Conservation (phyloP, 1,140 invertebrate species). For the Aphelenchoides fujianensis region DNA sequence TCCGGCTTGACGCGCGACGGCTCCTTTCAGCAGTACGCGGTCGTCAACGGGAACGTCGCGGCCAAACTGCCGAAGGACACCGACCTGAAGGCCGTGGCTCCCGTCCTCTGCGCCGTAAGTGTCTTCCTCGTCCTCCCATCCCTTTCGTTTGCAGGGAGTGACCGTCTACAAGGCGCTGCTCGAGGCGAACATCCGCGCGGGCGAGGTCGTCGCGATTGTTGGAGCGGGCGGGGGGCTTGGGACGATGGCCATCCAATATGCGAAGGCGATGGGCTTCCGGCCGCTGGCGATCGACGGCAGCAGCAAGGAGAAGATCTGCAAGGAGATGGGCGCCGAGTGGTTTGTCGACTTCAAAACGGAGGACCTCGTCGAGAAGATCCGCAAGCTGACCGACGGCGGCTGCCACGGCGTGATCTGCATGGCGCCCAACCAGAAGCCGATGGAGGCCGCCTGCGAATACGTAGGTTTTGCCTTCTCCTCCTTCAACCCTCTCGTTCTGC, state of each 20-base stretch:
- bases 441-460: slow-evolving; percentile 34
- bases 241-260: slow-evolving; percentile 39
- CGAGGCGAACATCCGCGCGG: slow-evolving; percentile 29
- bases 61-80: slow-evolving; percentile 26
- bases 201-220: slow-evolving; percentile 33
- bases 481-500: too few relatives aligned
- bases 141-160: slow-evolving; percentile 26
- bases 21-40: slow-evolving; percentile 39
- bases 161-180: slow-evolving; percentile 38
- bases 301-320: slow-evolving; percentile 33
- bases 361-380: background rate
- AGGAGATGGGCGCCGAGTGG: slow-evolving; percentile 33
- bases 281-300: slow-evolving; percentile 32
- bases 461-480: too few relatives aligned
- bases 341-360: slow-evolving; percentile 22
- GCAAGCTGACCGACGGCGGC: slow-evolving; percentile 32
- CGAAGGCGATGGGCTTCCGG: slow-evolving; percentile 36
- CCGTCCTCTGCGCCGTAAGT: slow-evolving; percentile 38
- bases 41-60: slow-evolving; percentile 23
- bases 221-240: slow-evolving; percentile 45
- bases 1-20: slow-evolving; percentile 36
- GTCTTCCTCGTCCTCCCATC: background rate
- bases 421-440: slow-evolving; percentile 29
- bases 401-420: slow-evolving; percentile 36
- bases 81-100: slow-evolving; percentile 28